Evolutionary conservation across 2,888 invertebrate genomes (phyloP), one percentile per base, ranked within the genome.

Genomic region (Coenonympha glycerion): DNA sequence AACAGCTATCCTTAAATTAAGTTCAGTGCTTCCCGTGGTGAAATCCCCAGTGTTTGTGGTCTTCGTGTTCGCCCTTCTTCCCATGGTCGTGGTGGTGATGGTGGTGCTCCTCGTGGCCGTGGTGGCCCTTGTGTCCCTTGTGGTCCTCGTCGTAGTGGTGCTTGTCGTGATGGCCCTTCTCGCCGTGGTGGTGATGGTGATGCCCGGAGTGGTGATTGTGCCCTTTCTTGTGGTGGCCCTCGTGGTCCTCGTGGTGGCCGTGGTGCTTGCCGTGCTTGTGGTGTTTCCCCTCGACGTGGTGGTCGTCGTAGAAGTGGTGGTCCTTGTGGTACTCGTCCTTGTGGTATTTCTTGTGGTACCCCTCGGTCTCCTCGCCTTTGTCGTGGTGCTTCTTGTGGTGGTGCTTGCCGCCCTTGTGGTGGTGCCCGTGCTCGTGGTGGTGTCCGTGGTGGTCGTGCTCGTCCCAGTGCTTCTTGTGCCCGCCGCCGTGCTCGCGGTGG

Each of bases 321-420:
- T 94, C 92, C 76, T 95, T 95, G 68, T 93, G 92, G 76, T 92
- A 95, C 71, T 95, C 95, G 69, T 95, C 95, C 73, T 95, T 95
- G 76, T 95, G 93, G 64, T 92, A 92, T 66, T 95, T 94, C 79
- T 95, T 93, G 71, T 95, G 95, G 75, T 92, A 95, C 6, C 95
- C 95, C 57, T 93, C 90, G 40, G 93, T 92, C 65, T 95, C 93
- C 65, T 93, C 93, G 0, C 94, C 95, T 71, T 95, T 95, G 70
- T 94, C 94, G 78, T 94, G 94, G 31, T 93, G 93, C 68, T 93
- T 93, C 73, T 94, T 93, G 68, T 93, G 92, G 31, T 91, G 91
- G 73, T 92, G 92, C 66, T 94, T 93, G 24, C 91, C 92, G 13
- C 91, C 94, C 69, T 94, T 94, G 71, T 93, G 92, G 55, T 92